phyloP scores from a whole-genome alignment of 2,113 vertebrate genomes.

The Neolamprologus falcicula region DNA sequence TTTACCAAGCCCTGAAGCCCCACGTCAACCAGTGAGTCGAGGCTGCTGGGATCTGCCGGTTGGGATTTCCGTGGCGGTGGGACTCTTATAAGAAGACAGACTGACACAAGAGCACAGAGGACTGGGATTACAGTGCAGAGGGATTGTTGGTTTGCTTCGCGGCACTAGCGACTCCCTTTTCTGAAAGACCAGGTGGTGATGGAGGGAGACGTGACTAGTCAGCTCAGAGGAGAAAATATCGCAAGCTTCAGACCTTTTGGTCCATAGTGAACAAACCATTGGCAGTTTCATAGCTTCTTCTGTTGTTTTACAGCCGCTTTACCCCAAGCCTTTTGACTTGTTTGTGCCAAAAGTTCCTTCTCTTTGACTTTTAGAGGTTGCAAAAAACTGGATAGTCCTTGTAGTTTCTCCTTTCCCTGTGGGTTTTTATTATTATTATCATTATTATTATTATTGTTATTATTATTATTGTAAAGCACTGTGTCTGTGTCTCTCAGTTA shows the following conservation, averaged over 20 bases:
- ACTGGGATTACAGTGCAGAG: not conserved
- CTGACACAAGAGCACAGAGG: not conserved
- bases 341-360: not conserved
- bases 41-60: slow-evolving; percentile 9
- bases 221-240: not conserved
- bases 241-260: not conserved
- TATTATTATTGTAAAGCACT: slow-evolving; percentile 75
- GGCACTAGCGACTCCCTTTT: not conserved
- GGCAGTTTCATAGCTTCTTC: not conserved
- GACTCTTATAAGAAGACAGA: not conserved
- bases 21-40: slow-evolving; percentile 69
- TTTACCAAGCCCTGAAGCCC: slow-evolving; percentile 75
- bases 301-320: not conserved
- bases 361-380: not conserved
- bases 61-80: not conserved
- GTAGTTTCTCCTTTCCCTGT: slow-evolving; percentile 57
- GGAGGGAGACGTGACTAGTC: not conserved
- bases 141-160: not conserved
- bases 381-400: slow-evolving; percentile 31
- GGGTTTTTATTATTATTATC: slow-evolving; percentile 37
- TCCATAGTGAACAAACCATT: not conserved
- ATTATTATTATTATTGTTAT: not conserved
- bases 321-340: not conserved
- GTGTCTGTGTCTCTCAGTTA: slow-evolving; percentile 52
- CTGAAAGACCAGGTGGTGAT: not conserved